Percentiles rank a stretch among this genome's conserved stretches.
phyloP scores from a whole-genome alignment of 2,888 invertebrate species.

The Barypeithes pellucidus region DNA sequence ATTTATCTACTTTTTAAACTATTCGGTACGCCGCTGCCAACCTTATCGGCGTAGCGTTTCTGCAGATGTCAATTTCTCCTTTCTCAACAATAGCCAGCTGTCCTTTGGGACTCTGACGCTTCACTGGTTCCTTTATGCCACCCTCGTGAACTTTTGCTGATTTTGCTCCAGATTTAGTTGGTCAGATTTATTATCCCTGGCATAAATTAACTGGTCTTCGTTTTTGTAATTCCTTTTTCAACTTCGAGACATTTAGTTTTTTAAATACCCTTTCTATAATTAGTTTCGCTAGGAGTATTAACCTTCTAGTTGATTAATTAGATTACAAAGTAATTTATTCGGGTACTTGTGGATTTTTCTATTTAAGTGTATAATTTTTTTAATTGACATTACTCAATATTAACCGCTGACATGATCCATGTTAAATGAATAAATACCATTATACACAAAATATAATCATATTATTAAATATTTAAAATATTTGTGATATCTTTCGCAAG shows the following conservation, averaged over 20 bases:
- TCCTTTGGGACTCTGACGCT: slow-evolving; percentile 39
- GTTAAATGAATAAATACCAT: too few species aligned
- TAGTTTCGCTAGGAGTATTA: background rate
- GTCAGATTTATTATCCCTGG: slow-evolving; percentile 40
- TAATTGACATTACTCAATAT: too few species aligned
- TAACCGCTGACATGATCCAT: too few species aligned
- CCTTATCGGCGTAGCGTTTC: slow-evolving; percentile 38
- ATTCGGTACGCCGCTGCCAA: slow-evolving; percentile 18
- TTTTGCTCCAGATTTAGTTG: slow-evolving; percentile 37
- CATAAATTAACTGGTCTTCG: slow-evolving; percentile 41
- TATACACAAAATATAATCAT: too few species aligned
- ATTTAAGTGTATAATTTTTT: too few species aligned
- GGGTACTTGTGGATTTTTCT: too few species aligned
- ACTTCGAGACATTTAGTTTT: background rate
- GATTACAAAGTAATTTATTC: too few species aligned
- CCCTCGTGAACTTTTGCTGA: slow-evolving; percentile 43
- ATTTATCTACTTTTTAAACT: too few species aligned
- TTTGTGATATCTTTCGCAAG: too few species aligned
- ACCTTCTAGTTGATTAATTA: background rate
- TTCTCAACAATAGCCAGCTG: slow-evolving; percentile 45
- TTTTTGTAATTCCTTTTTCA: slow-evolving; percentile 5
- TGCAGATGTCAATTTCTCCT: slow-evolving; percentile 47
- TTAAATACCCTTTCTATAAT: background rate
- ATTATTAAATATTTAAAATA: too few species aligned
- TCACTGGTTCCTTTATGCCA: slow-evolving; percentile 44